Conservation (phyloP, 2,113 vertebrate genomes). For the Arenaria interpres region DNA sequence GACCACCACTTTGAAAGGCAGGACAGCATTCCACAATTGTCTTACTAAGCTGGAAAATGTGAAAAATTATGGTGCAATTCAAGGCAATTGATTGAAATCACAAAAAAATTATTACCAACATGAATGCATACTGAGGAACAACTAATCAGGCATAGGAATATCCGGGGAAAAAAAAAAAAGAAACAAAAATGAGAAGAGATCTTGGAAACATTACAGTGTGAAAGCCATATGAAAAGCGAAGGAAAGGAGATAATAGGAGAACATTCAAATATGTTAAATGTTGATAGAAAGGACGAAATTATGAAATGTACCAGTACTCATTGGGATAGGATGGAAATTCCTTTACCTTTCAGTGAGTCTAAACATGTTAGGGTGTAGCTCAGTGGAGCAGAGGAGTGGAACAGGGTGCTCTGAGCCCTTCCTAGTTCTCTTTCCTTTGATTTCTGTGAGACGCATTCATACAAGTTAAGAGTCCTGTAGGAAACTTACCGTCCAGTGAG, state of each 20-base stretch:
- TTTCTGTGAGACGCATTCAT: background rate
- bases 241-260: background rate
- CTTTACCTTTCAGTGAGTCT: background rate
- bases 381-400: background rate
- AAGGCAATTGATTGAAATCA: background rate
- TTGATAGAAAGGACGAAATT: background rate
- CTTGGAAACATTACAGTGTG: background rate
- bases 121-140: background rate
- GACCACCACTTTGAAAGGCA: background rate
- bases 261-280: background rate
- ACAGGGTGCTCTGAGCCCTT: background rate
- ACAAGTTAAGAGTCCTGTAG: background rate
- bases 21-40: background rate
- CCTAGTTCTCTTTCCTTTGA: background rate
- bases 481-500: background rate
- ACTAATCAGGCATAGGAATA: background rate
- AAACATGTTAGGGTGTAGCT: background rate
- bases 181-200: background rate
- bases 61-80: background rate
- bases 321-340: background rate
- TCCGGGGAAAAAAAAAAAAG: background rate
- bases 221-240: background rate
- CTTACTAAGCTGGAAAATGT: background rate
- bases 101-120: background rate
- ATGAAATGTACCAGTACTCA: background rate